Evolutionary conservation across 2,113 vertebrate genomes (phyloP).

Genomic region (Sylvietta virens): DNA sequence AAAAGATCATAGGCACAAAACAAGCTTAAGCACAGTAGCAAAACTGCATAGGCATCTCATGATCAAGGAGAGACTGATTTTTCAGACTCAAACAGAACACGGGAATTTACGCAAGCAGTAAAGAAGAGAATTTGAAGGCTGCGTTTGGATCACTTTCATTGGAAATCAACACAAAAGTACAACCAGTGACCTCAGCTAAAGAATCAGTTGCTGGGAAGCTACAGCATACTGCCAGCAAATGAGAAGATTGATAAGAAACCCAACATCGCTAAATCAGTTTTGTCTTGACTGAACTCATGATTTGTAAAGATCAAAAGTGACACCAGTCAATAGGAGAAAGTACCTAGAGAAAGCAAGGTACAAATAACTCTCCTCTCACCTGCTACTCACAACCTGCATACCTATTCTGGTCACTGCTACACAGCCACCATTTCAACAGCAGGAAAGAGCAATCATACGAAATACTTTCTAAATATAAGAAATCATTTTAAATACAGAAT

Average conservation of each 20-base stretch:
- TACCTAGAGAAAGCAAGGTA: background rate
- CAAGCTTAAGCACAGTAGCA: background rate
- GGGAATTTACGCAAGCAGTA: background rate
- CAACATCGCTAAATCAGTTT: background rate
- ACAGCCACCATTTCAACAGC: background rate
- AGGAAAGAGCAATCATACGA: background rate
- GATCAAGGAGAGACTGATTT: background rate
- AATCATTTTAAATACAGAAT: background rate
- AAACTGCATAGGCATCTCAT: background rate
- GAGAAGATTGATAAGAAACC: background rate
- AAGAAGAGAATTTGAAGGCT: background rate
- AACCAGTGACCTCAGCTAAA: background rate
- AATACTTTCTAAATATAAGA: background rate
- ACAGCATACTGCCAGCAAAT: background rate
- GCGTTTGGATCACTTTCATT: background rate
- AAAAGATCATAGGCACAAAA: constrained; percentile 26
- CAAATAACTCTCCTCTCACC: background rate
- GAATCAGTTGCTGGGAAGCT: background rate
- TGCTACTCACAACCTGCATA: background rate
- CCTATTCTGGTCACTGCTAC: background rate
- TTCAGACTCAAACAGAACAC: background rate
- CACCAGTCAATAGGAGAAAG: background rate
- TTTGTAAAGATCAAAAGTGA: background rate
- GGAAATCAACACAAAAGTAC: background rate
- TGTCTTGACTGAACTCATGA: background rate